Evolutionary conservation across 2,888 invertebrate species (phyloP), one percentile per base, ranked within the genome.

Genomic region (Sialis fuliginosa): DNA sequence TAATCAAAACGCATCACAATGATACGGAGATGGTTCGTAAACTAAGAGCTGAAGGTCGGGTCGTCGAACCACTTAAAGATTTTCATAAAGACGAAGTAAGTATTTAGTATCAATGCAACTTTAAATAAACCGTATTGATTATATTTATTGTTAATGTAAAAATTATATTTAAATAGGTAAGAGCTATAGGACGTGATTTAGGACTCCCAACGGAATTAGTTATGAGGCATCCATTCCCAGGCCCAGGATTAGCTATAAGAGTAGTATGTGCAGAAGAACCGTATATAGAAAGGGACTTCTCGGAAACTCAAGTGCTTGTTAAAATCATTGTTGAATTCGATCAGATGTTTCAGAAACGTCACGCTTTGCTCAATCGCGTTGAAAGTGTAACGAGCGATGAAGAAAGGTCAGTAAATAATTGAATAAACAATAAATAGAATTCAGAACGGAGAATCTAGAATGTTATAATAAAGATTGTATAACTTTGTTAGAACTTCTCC

Each of bases 1-100:
- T 86, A 32, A 98, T 98, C 61, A 98, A 98, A 71, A 98, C 98
- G 31, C 98, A 99, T 67, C 98, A 98, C 72, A 98, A 99, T 66
- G 98, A 99, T 67, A 95, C 93, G 8, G 92, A 91, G 61, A 72
- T 97, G 48, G 92, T 98, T 48, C 71, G 95, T 49, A 69, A 82
- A 56, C 63, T 81, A 55, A 66, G 81, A 39, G 70, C 70, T 48
- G 72, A 79, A 48, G 93, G 95, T 8, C 74, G 90, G 47, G 95
- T 98, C 13, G 85, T 98, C 8, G 98, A 98, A 66, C 98, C 98
- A n/a, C 72, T 98, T 48, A 85, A 83, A 66, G 97, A 98, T 70
- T 99, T 98, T 64, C 98, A 99, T 66, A 98, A 98, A 71, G 97
- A 97, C 62, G 97, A 97, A 74, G 90, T 84, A 48, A 22, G 22